phyloP scores from a whole-genome alignment of 2,113 vertebrate species.

The Megaceryle maxima region DNA sequence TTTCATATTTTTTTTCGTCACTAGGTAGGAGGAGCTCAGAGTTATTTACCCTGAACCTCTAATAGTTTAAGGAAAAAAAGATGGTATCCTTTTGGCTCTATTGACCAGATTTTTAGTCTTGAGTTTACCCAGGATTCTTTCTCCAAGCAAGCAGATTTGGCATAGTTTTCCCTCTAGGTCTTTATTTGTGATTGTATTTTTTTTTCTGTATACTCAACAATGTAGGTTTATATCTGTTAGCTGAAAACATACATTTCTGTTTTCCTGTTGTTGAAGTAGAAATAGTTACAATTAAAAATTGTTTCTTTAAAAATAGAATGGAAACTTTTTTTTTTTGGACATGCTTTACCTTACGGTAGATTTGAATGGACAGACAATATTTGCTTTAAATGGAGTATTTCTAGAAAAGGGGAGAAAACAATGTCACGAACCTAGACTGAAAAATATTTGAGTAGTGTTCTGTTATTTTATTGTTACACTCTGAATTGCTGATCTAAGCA shows the following conservation, averaged over 20 bases:
- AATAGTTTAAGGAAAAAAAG: not conserved
- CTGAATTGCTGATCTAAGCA: slow-evolving; percentile 68
- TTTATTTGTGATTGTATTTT: not conserved
- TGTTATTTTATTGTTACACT: slow-evolving; percentile 55
- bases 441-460: slow-evolving; percentile 33
- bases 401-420: not conserved
- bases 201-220: not conserved
- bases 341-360: not conserved
- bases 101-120: not conserved
- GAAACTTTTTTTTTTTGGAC: not conserved
- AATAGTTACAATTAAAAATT: not conserved
- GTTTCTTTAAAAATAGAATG: not conserved
- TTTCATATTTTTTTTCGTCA: not conserved
- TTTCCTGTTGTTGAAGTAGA: not conserved
- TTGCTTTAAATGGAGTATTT: not conserved
- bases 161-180: not conserved
- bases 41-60: not conserved
- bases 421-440: not conserved
- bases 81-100: not conserved
- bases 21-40: not conserved
- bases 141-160: not conserved
- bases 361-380: not conserved
- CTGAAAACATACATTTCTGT: not conserved
- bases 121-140: not conserved
- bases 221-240: not conserved